Evolutionary conservation across 2,888 invertebrate genomes (phyloP), one percentile per base, ranked within the genome.

Genomic region (Agrotis ipsilon): DNA sequence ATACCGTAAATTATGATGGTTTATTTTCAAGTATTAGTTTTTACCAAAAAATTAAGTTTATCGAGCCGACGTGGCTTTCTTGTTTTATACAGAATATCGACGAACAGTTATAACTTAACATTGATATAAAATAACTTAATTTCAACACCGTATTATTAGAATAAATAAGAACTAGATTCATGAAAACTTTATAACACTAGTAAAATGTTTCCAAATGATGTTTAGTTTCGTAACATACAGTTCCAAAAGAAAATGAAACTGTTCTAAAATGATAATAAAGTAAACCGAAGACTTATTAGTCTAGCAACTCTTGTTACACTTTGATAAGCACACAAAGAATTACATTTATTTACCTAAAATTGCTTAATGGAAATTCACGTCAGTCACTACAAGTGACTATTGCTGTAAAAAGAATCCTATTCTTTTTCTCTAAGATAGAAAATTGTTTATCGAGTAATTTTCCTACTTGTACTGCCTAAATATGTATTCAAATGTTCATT

Each of bases 401-500:
- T 51, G 9, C 19, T 54, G 4, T 63, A 45, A 48, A 54, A 61
- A 39, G 39, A 55, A 51, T 19, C 19, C 11, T 43, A 7, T 67
- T 43, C 19, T 16, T 32, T 52, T 55, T 45, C 48, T 27, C 16
- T 43, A 51, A 43, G 7, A n/a, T 1, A 19, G 48, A 21, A 58
- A 60, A 18, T 60, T 21, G 18, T 21, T 19, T 7, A 16, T 18
- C 11, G 24, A n/a, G 1, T 52, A 24, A 1, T 52, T 62, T 58
- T 49, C 19, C 6, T 57, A 54, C 62, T 46, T 43, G 27, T 63
- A 58, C 63, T 80, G 52, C 67, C 72, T 39, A 51, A 70, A 52
- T 52, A 68, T 62, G 67, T 64, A 55, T 68, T 71, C 57, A 27
- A 57, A 70, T 51, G 59, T 57, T 65, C 9, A 69, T 63, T 54